These are phyloP conservation scores for Prunella strophiata DNA, from an alignment of 2,797 vertebrate species.

Conservation along the genomic window DNA sequence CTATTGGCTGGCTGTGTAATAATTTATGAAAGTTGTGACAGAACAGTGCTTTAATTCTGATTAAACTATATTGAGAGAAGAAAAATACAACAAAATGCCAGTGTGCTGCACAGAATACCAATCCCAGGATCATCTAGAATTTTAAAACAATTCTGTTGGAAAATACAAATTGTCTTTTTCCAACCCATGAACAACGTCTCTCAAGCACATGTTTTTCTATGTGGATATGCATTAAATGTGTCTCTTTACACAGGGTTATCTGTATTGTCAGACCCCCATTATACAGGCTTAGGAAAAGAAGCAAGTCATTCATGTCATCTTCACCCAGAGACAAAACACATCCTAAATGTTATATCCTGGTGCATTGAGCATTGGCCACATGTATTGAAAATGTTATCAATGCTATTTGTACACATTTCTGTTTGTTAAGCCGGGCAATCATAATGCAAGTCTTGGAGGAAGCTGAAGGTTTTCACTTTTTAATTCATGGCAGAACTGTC, in stretches of 20 bases:
- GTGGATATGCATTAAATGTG: not conserved
- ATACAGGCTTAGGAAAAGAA: not conserved
- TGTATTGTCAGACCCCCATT: not conserved
- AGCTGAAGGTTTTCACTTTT: not conserved
- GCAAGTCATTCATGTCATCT: not conserved
- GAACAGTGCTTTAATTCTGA: slow-evolving; percentile 52
- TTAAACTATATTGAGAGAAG: slow-evolving; percentile 27
- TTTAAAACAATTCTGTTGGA: not conserved
- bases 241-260: not conserved
- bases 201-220: not conserved
- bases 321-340: not conserved
- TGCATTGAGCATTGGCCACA: not conserved
- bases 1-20: slow-evolving; percentile 54
- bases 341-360: not conserved
- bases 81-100: slow-evolving; percentile 20
- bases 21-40: slow-evolving; percentile 64
- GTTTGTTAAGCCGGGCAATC: not conserved
- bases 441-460: not conserved
- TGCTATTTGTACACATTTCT: not conserved
- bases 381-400: not conserved
- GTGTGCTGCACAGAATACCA: not conserved
- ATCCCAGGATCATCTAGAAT: not conserved
- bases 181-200: not conserved
- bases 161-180: slow-evolving; percentile 11
- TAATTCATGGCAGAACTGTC: not conserved